Conservation (phyloP, 2,797 vertebrate species). For the Enteromius thamalakanensis region DNA sequence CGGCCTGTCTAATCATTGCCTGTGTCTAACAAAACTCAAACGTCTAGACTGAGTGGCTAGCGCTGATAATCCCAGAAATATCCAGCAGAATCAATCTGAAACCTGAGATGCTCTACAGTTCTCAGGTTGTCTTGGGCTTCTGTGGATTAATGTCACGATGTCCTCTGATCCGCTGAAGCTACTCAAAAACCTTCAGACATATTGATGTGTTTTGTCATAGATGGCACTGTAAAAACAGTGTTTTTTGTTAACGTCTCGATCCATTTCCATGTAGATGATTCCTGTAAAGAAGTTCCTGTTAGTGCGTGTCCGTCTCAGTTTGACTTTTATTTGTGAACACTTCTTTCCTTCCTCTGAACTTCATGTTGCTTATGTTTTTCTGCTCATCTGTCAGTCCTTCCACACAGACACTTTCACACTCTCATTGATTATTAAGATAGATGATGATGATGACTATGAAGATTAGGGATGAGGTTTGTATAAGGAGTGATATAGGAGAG, state of each 20-base stretch:
- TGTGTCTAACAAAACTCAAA: constrained; percentile 89
- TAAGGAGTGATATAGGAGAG: not conserved
- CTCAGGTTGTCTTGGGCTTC: constrained; percentile 78
- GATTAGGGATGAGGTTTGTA: not conserved
- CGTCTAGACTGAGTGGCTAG: constrained; percentile 98
- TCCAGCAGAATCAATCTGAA: constrained; percentile 93
- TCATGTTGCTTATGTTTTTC: not conserved
- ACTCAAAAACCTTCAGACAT: not conserved
- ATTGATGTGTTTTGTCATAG: not conserved
- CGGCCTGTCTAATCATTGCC: constrained; percentile 83
- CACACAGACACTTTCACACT: too few relatives aligned
- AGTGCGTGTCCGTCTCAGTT: not conserved
- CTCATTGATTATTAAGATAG: not conserved
- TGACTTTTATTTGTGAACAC: not conserved
- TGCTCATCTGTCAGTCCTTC: not conserved
- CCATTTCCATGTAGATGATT: not conserved
- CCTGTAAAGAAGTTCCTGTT: not conserved
- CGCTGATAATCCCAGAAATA: constrained; percentile 91
- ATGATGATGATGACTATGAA: too few relatives aligned
- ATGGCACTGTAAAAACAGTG: not conserved
- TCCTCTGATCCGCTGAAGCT: constrained; percentile 47
- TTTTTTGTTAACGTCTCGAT: too few relatives aligned
- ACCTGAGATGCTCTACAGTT: constrained; percentile 81
- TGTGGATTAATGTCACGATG: constrained; percentile 81
- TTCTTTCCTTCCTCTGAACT: not conserved